Conservation (phyloP, 2,797 vertebrate species). For the Anas bahamensis region DNA sequence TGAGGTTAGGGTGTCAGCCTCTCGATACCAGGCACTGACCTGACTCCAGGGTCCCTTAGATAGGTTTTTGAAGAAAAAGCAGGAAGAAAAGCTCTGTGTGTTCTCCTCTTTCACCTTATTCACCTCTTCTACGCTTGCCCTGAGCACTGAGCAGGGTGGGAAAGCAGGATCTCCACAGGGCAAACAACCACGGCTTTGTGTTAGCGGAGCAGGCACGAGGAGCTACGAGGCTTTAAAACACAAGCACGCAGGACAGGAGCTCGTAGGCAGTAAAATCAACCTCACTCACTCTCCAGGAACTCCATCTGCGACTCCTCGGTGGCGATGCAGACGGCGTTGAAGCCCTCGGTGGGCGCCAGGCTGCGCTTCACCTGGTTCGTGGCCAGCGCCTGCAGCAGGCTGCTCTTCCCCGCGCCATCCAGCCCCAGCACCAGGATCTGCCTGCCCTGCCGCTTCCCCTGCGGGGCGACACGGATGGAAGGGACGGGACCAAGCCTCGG, state of each 20-base stretch:
- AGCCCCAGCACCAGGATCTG: slow-evolving; percentile 94
- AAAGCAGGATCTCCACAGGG: background rate
- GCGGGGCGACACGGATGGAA: too few species aligned
- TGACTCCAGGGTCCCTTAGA: background rate
- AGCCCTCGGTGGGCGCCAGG: slow-evolving; percentile 86
- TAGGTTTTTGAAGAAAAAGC: background rate
- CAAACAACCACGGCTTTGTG: background rate
- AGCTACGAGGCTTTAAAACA: accelerated
- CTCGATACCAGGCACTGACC: background rate
- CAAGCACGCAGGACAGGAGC: accelerated
- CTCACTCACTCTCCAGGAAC: slow-evolving; percentile 91
- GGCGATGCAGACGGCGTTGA: slow-evolving; percentile 87
- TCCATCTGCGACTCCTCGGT: slow-evolving; percentile 85
- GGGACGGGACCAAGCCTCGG: too few species aligned
- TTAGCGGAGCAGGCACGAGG: background rate
- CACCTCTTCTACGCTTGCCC: background rate
- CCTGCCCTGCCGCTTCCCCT: slow-evolving; percentile 71
- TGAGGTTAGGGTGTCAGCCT: background rate
- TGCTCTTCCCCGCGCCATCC: slow-evolving; percentile 94
- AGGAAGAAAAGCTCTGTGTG: background rate
- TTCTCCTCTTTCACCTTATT: background rate
- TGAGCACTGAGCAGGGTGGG: background rate
- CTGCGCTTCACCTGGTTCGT: slow-evolving; percentile 83
- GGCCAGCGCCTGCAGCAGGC: slow-evolving; percentile 86
- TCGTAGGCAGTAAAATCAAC: background rate